Evolutionary conservation across 2,888 invertebrate genomes (phyloP).

Genomic region (Oscheius sp.): DNA sequence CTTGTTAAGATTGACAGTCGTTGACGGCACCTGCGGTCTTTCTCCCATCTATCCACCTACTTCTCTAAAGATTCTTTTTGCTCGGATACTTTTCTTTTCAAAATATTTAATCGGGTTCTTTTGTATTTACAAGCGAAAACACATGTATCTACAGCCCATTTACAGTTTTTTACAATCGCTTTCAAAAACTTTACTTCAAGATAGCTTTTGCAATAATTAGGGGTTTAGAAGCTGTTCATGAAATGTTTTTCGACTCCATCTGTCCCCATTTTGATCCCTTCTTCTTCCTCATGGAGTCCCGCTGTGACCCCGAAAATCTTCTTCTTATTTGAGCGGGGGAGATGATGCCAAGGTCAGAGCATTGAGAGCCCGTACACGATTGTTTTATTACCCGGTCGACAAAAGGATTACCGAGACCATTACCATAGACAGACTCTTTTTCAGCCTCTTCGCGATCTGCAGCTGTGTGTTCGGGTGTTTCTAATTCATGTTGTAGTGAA

Average conservation of each 20-base stretch:
- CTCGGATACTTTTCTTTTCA: neutral
- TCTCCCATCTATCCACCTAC: neutral
- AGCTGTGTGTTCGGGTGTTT: conserved; percentile 20
- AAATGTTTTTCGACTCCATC: no score
- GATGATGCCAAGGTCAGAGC: conserved; percentile 7
- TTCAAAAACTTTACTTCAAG: no score
- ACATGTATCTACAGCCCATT: no score
- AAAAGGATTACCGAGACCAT: neutral
- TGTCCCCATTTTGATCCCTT: no score
- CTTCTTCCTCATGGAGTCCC: no score
- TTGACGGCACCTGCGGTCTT: neutral
- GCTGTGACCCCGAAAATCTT: neutral
- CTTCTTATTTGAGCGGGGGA: neutral
- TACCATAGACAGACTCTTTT: neutral
- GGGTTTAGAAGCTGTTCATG: no score
- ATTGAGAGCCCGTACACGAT: conserved; percentile 9
- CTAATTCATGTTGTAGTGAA: conserved; percentile 3
- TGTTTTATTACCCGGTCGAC: conserved; percentile 11
- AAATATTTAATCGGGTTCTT: neutral
- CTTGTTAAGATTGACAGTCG: no score
- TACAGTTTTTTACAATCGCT: no score
- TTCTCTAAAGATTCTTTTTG: neutral
- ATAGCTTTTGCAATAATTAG: no score
- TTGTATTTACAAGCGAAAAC: neutral
- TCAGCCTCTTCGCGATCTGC: neutral